Conservation (phyloP, 2,888 invertebrate species). For the Tenthredo amoena region DNA sequence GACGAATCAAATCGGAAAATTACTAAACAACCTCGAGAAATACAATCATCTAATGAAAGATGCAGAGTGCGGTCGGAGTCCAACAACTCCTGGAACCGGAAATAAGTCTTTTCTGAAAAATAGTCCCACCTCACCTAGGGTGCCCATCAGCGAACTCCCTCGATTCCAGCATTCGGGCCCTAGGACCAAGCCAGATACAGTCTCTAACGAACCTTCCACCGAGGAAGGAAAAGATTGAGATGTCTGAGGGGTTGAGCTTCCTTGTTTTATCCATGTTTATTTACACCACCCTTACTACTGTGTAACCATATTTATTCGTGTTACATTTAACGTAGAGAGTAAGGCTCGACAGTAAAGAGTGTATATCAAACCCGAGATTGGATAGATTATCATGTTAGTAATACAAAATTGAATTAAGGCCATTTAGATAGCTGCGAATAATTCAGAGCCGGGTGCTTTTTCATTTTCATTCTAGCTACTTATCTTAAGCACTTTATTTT, state of each 20-base stretch:
- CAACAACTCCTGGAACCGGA: constrained; percentile 75
- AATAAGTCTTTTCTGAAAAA: constrained; percentile 68
- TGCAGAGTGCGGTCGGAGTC: constrained; percentile 76
- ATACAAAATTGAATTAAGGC: neutral
- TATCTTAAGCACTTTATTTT: constrained; percentile 1
- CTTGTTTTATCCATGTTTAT: neutral
- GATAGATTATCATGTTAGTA: constrained; percentile 14
- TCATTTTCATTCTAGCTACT: neutral
- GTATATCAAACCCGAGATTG: neutral
- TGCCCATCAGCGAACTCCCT: constrained; percentile 19
- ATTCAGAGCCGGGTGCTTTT: neutral
- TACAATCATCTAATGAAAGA: constrained; percentile 88
- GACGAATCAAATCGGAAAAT: constrained; percentile 96
- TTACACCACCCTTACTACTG: constrained; percentile 6
- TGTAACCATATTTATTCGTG: neutral
- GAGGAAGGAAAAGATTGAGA: constrained; percentile 29
- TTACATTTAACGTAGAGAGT: constrained; percentile 35
- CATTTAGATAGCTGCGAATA: neutral
- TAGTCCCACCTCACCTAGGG: constrained; percentile 70
- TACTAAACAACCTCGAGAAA: constrained; percentile 94
- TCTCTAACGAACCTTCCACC: constrained; percentile 15
- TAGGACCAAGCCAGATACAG: constrained; percentile 15
- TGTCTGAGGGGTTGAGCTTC: constrained; percentile 4
- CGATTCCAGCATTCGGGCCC: constrained; percentile 27
- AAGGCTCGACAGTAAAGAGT: constrained; percentile 1